Conservation (phyloP, 2,113 vertebrate genomes). For the Varanus salvator region DNA sequence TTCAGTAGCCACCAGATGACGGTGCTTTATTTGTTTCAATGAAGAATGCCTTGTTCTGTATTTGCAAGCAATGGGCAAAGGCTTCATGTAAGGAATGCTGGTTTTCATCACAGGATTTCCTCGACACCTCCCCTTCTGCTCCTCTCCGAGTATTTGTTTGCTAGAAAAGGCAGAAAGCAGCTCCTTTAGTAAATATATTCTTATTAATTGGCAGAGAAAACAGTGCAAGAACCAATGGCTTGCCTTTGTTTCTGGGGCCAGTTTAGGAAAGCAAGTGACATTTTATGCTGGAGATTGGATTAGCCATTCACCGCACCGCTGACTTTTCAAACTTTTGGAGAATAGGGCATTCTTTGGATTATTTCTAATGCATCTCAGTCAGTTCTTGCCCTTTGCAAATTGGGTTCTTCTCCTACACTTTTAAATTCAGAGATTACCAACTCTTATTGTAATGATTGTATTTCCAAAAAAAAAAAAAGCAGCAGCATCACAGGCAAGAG, state of each 20-base stretch:
- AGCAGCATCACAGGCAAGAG: too few species aligned
- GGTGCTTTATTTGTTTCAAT: constrained; percentile 57
- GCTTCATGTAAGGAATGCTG: constrained; percentile 16
- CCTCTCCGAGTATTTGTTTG: not conserved
- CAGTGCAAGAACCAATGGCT: not conserved
- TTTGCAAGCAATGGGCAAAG: not conserved
- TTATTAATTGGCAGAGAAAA: not conserved
- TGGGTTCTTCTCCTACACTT: not conserved
- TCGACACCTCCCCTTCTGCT: constrained; percentile 11
- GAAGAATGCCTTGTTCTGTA: not conserved
- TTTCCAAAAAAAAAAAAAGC: not conserved
- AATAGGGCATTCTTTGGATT: not conserved
- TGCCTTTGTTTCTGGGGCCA: not conserved
- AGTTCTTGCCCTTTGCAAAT: not conserved
- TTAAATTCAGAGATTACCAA: not conserved
- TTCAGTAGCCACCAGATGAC: constrained; percentile 73
- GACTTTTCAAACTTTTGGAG: not conserved
- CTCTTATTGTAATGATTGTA: not conserved
- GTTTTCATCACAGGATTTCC: not conserved
- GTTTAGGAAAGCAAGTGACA: not conserved
- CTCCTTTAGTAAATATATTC: not conserved
- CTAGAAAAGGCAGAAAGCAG: constrained; percentile 6
- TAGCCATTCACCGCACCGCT: not conserved
- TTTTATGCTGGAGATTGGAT: not conserved
- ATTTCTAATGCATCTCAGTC: not conserved